Conservation (phyloP, 1,140 invertebrate species). For the Bicyclus anynana region DNA sequence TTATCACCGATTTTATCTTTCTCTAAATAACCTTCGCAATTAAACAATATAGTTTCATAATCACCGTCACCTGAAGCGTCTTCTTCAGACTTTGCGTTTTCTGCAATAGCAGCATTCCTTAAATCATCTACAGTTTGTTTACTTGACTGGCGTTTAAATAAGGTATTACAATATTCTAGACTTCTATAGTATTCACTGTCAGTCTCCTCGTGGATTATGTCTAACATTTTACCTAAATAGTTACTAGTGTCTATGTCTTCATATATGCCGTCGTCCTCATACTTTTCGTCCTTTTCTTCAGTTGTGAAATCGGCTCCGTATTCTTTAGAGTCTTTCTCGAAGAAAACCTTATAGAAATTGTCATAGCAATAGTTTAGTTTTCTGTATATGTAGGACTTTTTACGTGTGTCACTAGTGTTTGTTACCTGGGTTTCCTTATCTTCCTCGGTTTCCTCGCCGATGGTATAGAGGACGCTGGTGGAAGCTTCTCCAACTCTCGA, state of each 20-base stretch:
- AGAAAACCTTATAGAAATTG: constrained; percentile 71
- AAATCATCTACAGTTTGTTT: not conserved
- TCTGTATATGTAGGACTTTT: constrained; percentile 64
- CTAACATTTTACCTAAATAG: constrained; percentile 44
- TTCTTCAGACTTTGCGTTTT: not conserved
- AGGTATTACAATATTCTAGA: constrained; percentile 54
- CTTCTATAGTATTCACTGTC: constrained; percentile 73
- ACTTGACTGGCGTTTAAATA: constrained; percentile 27
- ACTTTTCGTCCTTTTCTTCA: constrained; percentile 17
- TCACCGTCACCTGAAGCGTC: constrained; percentile 24
- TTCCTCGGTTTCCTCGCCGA: constrained; percentile 92
- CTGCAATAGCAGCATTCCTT: not conserved
- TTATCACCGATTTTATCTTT: constrained; percentile 21
- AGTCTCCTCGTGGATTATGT: constrained; percentile 72
- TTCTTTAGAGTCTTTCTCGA: constrained; percentile 42
- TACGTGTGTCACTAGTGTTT: constrained; percentile 25
- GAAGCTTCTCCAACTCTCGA: constrained; percentile 97
- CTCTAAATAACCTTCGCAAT: constrained; percentile 56
- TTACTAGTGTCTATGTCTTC: constrained; percentile 66
- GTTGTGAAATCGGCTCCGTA: constrained; percentile 48
- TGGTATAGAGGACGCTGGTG: constrained; percentile 94
- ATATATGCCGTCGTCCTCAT: constrained; percentile 69
- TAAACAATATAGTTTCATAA: constrained; percentile 49
- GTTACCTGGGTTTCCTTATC: constrained; percentile 85
- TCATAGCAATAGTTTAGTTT: constrained; percentile 74